Evolutionary conservation across 2,888 invertebrate species (phyloP).

Genomic region (Odontothrips loti): DNA sequence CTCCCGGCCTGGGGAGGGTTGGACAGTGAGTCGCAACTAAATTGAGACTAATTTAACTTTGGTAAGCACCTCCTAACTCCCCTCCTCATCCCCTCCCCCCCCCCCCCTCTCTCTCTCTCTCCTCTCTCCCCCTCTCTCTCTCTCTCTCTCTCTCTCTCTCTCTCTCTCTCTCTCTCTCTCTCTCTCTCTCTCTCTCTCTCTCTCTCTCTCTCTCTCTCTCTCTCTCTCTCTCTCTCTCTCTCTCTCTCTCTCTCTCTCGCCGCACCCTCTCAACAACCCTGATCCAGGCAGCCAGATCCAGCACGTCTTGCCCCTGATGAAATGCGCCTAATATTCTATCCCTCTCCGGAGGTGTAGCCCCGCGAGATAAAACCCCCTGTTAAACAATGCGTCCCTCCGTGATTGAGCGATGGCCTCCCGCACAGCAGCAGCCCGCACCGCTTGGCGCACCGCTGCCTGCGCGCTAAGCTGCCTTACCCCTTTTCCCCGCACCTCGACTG

Average conservation of each 20-base stretch:
- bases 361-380: too few relatives aligned
- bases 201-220: background rate
- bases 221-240: background rate
- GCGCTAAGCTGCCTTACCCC: too few relatives aligned
- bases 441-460: too few relatives aligned
- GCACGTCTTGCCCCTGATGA: too few relatives aligned
- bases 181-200: background rate
- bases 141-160: background rate
- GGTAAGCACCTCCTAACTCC: background rate
- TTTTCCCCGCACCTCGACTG: too few relatives aligned
- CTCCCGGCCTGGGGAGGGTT: too few relatives aligned
- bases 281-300: too few relatives aligned
- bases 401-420: too few relatives aligned
- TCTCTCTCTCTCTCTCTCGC: background rate
- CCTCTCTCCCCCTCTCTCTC: background rate
- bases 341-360: too few relatives aligned
- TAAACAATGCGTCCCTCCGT: too few relatives aligned
- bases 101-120: background rate
- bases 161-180: background rate
- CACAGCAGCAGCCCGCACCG: too few relatives aligned
- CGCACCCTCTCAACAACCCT: background rate
- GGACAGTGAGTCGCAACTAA: background rate
- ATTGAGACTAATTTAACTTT: conserved; percentile 21
- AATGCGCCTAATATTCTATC: too few relatives aligned
- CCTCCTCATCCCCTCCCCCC: background rate